Base-by-base conservation (phyloP, 2,797 vertebrate genomes). In the Sardinella longiceps region DNA sequence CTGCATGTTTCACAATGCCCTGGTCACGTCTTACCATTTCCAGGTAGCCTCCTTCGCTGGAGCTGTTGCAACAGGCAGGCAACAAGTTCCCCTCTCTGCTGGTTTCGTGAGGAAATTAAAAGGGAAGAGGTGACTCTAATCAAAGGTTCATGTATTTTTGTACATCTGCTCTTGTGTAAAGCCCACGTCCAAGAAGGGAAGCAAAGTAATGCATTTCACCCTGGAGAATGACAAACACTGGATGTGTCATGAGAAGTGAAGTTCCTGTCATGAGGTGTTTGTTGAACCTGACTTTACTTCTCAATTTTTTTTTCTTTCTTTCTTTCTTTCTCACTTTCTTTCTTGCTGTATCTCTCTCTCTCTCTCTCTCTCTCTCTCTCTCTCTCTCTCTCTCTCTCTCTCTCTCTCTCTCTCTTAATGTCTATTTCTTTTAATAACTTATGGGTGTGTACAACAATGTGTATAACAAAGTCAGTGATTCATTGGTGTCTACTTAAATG, bases 91-190 rank as follows among this genome's bases (percentile, higher is more conserved):
- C 91, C 93, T 95, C 95, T 94, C 92, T 90, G 93, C 87, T 87
- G 93, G 92, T 95, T 93, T 94, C 93, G 93, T 94, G 88, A 91
- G 93, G 92, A 95, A 95, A 93, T 94, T 94, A 95, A 96, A 96
- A 91, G 88, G 93, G 95, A 96, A 96, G 94, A 96, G 89, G 93
- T 94, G 92, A 95, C 94, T 88, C 83, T 83, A 84, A 86, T 87
- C 85, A 88, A 87, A 90, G 85, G 86, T 87, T 86, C 83, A 84
- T 85, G 85, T 90, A 90, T 88, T 94, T 92, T 91, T 87, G 93
- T 93, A 88, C 85, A 87, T 90, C 85, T 90, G 89, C 87, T 87
- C 85, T 90, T 90, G 89, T 90, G 89, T 86, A 90, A 77, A 77
- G 37, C 37, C 66, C 0, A 30, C 81, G 84, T 88, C 85, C 87